phyloP scores from a whole-genome alignment of 2,888 invertebrate genomes.

The Cryptus armator region DNA sequence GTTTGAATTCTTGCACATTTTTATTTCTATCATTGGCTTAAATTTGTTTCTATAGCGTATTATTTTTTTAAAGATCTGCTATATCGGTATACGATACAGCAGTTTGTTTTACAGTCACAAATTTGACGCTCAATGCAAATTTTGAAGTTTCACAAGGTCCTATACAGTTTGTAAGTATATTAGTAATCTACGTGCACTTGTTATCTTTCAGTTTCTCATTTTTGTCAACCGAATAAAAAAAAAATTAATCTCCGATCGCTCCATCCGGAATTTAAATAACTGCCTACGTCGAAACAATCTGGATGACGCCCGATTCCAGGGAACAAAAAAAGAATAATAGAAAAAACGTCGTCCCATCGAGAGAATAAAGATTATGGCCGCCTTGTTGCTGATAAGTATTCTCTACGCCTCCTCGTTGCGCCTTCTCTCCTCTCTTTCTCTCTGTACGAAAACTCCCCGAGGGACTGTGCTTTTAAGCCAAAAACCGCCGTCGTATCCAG shows the following conservation, averaged over 20 bases:
- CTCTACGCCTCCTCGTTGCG: conserved; percentile 31
- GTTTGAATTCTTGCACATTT: no score
- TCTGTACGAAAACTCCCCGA: conserved; percentile 29
- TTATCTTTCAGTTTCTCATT: no score
- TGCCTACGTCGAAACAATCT: conserved; percentile 42
- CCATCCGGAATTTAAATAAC: conserved; percentile 44
- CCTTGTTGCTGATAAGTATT: conserved; percentile 58
- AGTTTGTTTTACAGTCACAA: no score
- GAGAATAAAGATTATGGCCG: conserved; percentile 60
- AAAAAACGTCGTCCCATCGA: conserved; percentile 52
- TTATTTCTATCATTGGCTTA: no score
- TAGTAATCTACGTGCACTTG: no score
- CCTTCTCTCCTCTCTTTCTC: conserved; percentile 27
- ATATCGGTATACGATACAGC: no score
- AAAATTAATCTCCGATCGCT: conserved; percentile 17
- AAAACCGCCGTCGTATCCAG: conserved; percentile 68
- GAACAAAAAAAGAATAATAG: conserved; percentile 53
- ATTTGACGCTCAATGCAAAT: no score
- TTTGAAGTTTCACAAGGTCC: no score
- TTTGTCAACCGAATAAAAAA: background rate
- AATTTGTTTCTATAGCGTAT: no score
- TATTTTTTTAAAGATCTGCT: no score
- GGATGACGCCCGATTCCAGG: conserved; percentile 42
- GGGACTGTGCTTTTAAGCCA: conserved; percentile 67
- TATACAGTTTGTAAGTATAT: no score